A percentile compares a stretch with the other conserved stretches of the same genome.
Conservation (phyloP, 2,113 vertebrate genomes). For the Asarcornis scutulata region DNA sequence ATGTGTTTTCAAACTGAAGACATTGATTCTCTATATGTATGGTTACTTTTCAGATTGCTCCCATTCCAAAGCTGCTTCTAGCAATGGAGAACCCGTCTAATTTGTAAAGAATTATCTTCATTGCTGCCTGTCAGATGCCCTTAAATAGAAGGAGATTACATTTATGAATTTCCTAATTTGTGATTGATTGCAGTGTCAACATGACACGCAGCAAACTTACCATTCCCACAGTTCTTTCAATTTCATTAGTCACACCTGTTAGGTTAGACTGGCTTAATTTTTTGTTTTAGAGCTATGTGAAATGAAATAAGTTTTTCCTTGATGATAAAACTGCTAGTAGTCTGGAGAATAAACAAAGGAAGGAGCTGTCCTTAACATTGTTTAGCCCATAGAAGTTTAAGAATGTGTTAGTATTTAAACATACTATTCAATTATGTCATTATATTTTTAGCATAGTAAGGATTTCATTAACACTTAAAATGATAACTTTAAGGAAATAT, state of each 20-base stretch:
- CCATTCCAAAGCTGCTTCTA: not conserved
- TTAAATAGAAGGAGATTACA: slow-evolving; percentile 41
- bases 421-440: not conserved
- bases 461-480: not conserved
- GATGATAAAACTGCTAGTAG: not conserved
- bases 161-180: slow-evolving; percentile 57
- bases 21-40: not conserved
- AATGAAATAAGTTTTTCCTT: slow-evolving; percentile 1
- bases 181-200: slow-evolving; percentile 64
- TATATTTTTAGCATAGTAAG: not conserved
- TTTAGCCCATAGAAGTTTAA: not conserved
- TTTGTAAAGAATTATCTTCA: slow-evolving; percentile 24
- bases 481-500: not conserved
- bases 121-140: slow-evolving; percentile 18
- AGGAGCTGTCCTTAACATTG: not conserved
- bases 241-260: slow-evolving; percentile 45
- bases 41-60: not conserved
- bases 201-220: slow-evolving; percentile 50
- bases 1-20: not conserved
- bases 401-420: not conserved
- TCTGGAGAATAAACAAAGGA: not conserved
- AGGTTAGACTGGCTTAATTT: not conserved
- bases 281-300: slow-evolving; percentile 1
- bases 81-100: not conserved
- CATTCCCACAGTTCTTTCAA: slow-evolving; percentile 20